Conservation (phyloP, 2,888 invertebrate species). For the Mellilla xanthometata region DNA sequence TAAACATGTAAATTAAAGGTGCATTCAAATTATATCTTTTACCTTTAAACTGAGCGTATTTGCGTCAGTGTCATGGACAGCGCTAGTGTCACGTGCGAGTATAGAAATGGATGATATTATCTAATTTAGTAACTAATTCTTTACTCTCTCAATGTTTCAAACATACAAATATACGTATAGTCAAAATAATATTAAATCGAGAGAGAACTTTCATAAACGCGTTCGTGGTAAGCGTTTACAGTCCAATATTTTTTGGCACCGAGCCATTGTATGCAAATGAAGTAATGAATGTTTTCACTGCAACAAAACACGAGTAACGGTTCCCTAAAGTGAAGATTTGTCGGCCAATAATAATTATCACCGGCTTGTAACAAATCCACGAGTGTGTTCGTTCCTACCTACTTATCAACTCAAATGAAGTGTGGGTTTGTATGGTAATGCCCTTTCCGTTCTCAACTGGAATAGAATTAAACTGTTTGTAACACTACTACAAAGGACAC, state of each 20-base stretch:
- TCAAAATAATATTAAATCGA: conserved; percentile 56
- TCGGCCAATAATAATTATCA: conserved; percentile 81
- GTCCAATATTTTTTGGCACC: conserved; percentile 82
- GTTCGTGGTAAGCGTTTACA: conserved; percentile 79
- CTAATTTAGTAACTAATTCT: too few species aligned
- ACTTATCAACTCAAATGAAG: conserved; percentile 47
- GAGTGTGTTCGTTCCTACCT: conserved; percentile 46
- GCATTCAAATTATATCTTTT: too few species aligned
- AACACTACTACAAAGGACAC: conserved; percentile 19
- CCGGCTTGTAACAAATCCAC: conserved; percentile 67
- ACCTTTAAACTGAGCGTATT: too few species aligned
- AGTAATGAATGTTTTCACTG: conserved; percentile 82
- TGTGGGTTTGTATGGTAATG: conserved; percentile 49
- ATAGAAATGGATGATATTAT: too few species aligned
- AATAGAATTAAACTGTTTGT: conserved; percentile 36
- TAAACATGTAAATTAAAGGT: too few species aligned
- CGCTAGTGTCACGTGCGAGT: too few species aligned
- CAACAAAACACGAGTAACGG: conserved; percentile 81
- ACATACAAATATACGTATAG: too few species aligned
- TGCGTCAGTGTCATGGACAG: too few species aligned
- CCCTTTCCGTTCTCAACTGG: conserved; percentile 35
- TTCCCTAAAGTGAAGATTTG: conserved; percentile 80
- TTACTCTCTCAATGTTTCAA: too few species aligned
- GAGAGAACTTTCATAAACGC: conserved; percentile 78
- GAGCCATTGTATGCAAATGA: conserved; percentile 81